Evolutionary conservation across 2,113 vertebrate genomes (phyloP).

Genomic region (Lagopus muta): DNA sequence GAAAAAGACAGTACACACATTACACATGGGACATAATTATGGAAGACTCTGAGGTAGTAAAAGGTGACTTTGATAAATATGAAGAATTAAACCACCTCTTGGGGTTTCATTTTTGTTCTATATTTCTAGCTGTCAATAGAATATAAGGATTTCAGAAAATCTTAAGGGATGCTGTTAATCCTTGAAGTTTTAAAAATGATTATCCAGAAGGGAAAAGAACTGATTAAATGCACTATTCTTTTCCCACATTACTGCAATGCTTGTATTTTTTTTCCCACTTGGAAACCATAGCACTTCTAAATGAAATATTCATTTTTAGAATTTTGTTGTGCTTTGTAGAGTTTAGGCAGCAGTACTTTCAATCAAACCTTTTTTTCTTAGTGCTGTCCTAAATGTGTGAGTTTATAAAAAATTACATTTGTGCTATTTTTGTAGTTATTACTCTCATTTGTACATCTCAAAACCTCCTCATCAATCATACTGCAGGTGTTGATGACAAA

Average conservation of each 20-base stretch:
- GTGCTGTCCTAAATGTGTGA: not conserved
- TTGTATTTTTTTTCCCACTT: not conserved
- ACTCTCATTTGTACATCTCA: not conserved
- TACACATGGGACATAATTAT: not conserved
- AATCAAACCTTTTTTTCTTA: not conserved
- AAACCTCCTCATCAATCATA: not conserved
- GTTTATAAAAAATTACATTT: not conserved
- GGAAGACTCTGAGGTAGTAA: not conserved
- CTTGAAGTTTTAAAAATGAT: not conserved
- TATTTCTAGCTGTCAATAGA: not conserved
- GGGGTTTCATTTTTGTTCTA: constrained; percentile 17
- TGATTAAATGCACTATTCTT: not conserved
- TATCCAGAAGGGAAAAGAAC: not conserved
- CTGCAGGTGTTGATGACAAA: not conserved
- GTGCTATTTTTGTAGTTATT: not conserved
- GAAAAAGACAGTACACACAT: not conserved
- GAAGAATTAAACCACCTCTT: not conserved
- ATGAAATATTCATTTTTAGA: not conserved
- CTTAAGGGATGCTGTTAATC: not conserved
- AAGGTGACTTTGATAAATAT: constrained; percentile 33
- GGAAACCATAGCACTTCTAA: not conserved
- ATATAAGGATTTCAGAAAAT: not conserved
- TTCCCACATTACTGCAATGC: not conserved
- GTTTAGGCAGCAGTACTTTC: not conserved
- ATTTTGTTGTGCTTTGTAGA: not conserved